A percentile compares a stretch with the other conserved stretches of the same genome.
Evolutionary conservation across 2,113 vertebrate species (phyloP).

Genomic region (Cervus canadensis): DNA sequence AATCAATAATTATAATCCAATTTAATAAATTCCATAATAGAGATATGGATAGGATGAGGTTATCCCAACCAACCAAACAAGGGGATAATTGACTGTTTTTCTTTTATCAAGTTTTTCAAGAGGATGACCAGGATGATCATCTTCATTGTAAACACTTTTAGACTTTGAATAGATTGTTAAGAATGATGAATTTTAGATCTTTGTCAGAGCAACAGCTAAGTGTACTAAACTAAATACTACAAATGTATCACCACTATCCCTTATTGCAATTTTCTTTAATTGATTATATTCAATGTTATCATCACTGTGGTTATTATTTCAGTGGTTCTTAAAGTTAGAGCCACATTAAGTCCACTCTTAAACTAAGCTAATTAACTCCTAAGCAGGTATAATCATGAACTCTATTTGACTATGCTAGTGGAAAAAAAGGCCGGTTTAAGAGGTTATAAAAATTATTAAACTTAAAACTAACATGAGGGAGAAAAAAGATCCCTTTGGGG

Average conservation of each 20-base stretch:
- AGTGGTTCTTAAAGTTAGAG: conserved; percentile 8
- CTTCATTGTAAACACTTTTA: neutral
- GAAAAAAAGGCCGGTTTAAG: neutral
- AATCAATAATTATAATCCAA: neutral
- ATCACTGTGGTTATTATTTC: neutral
- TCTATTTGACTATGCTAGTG: neutral
- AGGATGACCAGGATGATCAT: neutral
- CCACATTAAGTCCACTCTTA: conserved; percentile 14
- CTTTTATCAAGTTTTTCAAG: neutral
- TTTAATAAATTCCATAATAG: neutral
- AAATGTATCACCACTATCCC: neutral
- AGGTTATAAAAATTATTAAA: conserved; percentile 57
- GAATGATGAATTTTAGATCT: neutral
- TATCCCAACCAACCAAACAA: neutral
- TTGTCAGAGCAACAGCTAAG: neutral
- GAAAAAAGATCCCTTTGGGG: neutral
- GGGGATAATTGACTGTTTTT: neutral
- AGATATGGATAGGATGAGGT: neutral
- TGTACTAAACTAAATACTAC: neutral
- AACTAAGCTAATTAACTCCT: conserved; percentile 25
- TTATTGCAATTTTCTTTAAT: neutral
- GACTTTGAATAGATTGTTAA: neutral
- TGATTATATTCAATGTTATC: neutral
- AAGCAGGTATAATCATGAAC: neutral
- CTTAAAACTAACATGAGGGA: conserved; percentile 17